Evolutionary conservation across 2,888 invertebrate species (phyloP).

Genomic region (Alcis repandata): DNA sequence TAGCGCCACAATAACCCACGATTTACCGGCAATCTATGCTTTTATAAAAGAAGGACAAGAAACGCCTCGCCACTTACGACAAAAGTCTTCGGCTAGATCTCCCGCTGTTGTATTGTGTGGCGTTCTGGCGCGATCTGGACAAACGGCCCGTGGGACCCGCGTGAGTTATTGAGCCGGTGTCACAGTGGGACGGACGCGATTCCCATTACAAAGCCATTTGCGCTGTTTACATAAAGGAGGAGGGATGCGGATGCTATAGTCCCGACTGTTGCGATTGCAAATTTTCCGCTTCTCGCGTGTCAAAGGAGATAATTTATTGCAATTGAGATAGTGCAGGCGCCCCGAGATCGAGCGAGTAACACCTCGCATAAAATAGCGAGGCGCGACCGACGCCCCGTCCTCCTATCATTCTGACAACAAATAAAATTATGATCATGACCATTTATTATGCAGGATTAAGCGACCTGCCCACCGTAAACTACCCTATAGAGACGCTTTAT

Average conservation of each 20-base stretch:
- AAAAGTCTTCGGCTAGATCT: constrained; percentile 81
- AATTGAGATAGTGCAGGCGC: constrained; percentile 79
- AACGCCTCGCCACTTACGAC: constrained; percentile 83
- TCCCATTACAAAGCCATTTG: constrained; percentile 82
- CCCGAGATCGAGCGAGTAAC: constrained; percentile 66
- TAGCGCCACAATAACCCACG: constrained; percentile 79
- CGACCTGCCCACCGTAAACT: constrained; percentile 57
- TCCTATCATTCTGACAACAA: constrained; percentile 72
- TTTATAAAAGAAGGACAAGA: constrained; percentile 76
- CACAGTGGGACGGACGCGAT: constrained; percentile 74
- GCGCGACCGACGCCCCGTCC: constrained; percentile 60
- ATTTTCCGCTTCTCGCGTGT: constrained; percentile 81
- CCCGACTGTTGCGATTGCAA: constrained; percentile 74
- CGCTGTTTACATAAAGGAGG: constrained; percentile 79
- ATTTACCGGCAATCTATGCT: constrained; percentile 86
- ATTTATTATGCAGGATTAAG: constrained; percentile 70
- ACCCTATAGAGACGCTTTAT: constrained; percentile 44
- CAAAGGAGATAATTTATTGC: constrained; percentile 82
- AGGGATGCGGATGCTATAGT: constrained; percentile 66
- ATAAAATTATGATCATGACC: constrained; percentile 75
- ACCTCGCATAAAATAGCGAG: constrained; percentile 75
- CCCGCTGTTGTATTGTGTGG: constrained; percentile 82
- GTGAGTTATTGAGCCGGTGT: constrained; percentile 79
- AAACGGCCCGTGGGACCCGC: constrained; percentile 78
- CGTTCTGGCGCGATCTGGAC: constrained; percentile 78